A percentile compares a stretch with the other conserved stretches of the same genome.
Conservation (phyloP, 2,113 vertebrate genomes). For the Pionites leucogaster region DNA sequence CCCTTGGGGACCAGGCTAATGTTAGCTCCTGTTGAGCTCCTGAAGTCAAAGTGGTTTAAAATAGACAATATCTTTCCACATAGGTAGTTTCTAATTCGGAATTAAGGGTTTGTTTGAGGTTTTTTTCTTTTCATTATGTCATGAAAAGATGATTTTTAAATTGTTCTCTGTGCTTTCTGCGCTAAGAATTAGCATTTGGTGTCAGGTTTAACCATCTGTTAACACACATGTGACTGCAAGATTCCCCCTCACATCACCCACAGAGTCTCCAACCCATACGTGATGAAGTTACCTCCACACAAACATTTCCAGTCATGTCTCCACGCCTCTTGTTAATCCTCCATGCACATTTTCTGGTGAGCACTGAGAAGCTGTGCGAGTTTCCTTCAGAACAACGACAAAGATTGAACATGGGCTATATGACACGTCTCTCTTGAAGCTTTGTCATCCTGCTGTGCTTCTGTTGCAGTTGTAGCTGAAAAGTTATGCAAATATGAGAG, state of each 20-base stretch:
- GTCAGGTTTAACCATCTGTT: constrained; percentile 50
- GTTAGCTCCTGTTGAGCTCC: accelerated
- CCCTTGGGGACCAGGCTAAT: neutral
- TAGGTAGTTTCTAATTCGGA: neutral
- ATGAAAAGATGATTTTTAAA: neutral
- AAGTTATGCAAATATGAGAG: neutral
- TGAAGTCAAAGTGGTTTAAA: neutral
- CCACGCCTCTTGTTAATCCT: neutral
- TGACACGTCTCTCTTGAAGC: accelerated
- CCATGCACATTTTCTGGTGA: neutral
- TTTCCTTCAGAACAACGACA: neutral
- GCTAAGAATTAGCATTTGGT: neutral
- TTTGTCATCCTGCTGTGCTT: neutral
- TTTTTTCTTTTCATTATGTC: neutral
- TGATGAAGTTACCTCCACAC: neutral
- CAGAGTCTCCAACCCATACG: neutral
- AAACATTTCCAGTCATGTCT: neutral
- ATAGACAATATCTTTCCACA: accelerated
- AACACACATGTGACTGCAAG: neutral
- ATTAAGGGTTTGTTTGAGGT: neutral
- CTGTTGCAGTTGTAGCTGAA: neutral
- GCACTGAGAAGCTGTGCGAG: accelerated
- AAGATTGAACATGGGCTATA: neutral
- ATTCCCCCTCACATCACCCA: neutral
- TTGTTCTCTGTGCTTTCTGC: neutral